Base-by-base conservation (phyloP, 2,888 invertebrate genomes). In the Sarcophaga caerulescens region DNA sequence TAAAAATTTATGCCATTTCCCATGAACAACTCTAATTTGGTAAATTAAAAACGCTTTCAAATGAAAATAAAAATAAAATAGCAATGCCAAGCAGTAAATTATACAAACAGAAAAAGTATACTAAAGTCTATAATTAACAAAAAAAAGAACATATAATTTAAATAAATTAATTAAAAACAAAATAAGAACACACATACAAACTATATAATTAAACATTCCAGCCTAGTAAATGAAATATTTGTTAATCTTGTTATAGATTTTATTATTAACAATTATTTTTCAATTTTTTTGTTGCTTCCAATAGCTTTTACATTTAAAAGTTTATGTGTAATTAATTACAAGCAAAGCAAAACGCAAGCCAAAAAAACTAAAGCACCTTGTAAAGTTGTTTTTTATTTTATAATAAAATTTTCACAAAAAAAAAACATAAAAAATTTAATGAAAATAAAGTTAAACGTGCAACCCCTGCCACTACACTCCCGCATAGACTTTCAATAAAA, bases 181-280 rank as follows among this genome's bases (percentile, higher is more conserved):
- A 45, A 0, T 21, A 47, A 25, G 4, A 57, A 44, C n/a, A 19
- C 52, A 59, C 57, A 23, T 25, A 68, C 21, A n/a, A 52, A 69
- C 11, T 11, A 66, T 82, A 21, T 77, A 77, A 82, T 82, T 82
- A 82, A 60, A 77, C 47, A 71, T 82, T 59, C 25, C 71, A 82
- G 77, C 65, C 77, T 66, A 60, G 71, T 73, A 77, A 82, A 77
- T 70, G 57, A 35, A 65, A 82, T 77, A 47, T 82, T 77, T 71
- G 77, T 71, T 77, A 66, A 71, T 35, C 35, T 35, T 35, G 35
- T 35, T 35, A 35, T 35, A 35, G 35, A 8, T 35, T 35, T 35
- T 35, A 35, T 35, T 35, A 35, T 35, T 35, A 10, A 10, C 8
- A 35, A 35, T 35, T 35, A 35, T 35, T 35, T 35, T 35, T 52